Base-by-base conservation (phyloP, 2,888 invertebrate genomes). In the Mallateleia sp. region DNA sequence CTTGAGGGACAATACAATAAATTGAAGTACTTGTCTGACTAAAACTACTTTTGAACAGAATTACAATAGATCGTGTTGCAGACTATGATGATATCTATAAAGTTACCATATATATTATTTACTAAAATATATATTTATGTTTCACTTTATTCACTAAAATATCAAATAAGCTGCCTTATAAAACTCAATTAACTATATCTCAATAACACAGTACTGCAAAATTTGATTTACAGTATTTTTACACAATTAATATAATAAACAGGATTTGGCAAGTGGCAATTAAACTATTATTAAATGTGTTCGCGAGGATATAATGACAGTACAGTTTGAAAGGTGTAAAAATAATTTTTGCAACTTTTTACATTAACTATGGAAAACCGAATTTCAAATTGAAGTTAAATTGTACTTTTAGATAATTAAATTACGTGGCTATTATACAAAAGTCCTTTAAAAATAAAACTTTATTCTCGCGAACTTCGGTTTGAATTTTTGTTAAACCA, bases 401-500 rank as follows among this genome's bases (percentile, higher is more conserved):
- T 64, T 62, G 62, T 20, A 52, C 28, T 25, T 62, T 60, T 45
- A 11, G 54, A 24, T 50, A 78, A 78, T 78, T 67, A 79, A 62
- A 52, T 71, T 60, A 24, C 38, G 20, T 15, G 20, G 18, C 42
- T 28, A 62, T 69, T 62, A 69, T 69, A 32, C 25, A 71, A 15
- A 64, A 69, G 71, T 71, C 62, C 45, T 52, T 45, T 20, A 32
- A 80, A 71, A 80, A 80, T 54, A 54, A 71, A 80, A 69, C 47
- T 80, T 80, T 71, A 54, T 66, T 66, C 50, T 9, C 18, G n/a
- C 15, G 14, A 69, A 42, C 45, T 25, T 42, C 42, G 47, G 20
- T 20, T 22, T 14, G 14, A 62, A 1, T 50, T 72, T 81, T 80
- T 72, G 62, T 52, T 52, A 71, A 64, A 34, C 45, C 25, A 9